These are phyloP conservation scores for Salticus scenicus DNA, from an alignment of 2,888 invertebrate genomes.

Conservation along the genomic window DNA sequence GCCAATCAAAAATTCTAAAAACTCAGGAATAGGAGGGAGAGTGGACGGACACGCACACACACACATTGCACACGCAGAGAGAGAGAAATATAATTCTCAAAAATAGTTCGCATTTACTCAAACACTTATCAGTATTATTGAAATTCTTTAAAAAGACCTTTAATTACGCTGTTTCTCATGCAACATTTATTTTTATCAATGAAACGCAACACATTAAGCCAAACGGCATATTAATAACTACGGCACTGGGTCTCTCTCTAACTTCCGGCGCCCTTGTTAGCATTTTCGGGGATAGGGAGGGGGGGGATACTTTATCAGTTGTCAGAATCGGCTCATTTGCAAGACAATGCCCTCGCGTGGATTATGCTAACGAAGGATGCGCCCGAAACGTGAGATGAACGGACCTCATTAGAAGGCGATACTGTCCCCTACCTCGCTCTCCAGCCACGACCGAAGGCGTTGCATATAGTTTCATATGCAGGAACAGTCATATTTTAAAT, in stretches of 20 bases:
- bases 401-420: not conserved
- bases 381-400: not conserved
- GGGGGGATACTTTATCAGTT: not conserved
- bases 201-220: not conserved
- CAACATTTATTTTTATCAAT: not conserved
- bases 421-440: not conserved
- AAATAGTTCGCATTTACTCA: not conserved
- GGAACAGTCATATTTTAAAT: not conserved
- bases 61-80: not conserved
- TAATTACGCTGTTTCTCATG: not conserved
- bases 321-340: constrained; percentile 1
- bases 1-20: too few species aligned
- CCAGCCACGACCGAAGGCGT: not conserved
- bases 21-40: too few species aligned
- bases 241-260: too few species aligned
- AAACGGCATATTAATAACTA: not conserved
- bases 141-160: not conserved
- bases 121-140: not conserved
- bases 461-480: not conserved
- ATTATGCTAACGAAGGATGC: not conserved
- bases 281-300: not conserved
- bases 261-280: not conserved
- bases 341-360: not conserved
- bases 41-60: too few species aligned
- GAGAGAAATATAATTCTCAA: not conserved